phyloP scores from a whole-genome alignment of 2,797 vertebrate species.

The Crax fasciolata region DNA sequence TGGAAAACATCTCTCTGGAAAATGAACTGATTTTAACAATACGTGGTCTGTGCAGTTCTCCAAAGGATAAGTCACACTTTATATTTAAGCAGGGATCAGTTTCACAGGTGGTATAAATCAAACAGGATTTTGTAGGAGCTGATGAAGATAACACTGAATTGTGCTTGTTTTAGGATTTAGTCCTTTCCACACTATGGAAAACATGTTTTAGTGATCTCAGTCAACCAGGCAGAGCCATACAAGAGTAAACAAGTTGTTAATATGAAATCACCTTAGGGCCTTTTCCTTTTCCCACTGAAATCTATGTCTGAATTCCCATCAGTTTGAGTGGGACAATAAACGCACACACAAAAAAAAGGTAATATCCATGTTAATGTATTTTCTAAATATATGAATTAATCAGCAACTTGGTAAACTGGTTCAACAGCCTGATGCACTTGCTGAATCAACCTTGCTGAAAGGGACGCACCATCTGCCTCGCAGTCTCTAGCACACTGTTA shows the following conservation, averaged over 20 bases:
- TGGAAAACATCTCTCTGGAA: background rate
- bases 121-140: background rate
- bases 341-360: constrained; percentile 5
- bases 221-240: constrained; percentile 14
- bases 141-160: background rate
- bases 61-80: background rate
- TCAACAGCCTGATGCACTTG: constrained; percentile 60
- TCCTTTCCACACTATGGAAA: background rate
- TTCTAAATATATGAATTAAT: constrained; percentile 72
- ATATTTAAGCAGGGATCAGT: background rate
- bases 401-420: constrained; percentile 70
- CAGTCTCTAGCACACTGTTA: constrained; percentile 31
- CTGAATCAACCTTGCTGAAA: constrained; percentile 66
- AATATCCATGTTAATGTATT: constrained; percentile 76
- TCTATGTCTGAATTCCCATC: constrained; percentile 64
- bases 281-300: constrained; percentile 55
- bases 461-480: constrained; percentile 51
- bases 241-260: constrained; percentile 64
- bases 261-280: constrained; percentile 50
- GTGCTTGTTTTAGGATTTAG: constrained; percentile 27
- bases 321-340: constrained; percentile 63
- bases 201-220: constrained; percentile 16
- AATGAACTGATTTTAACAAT: background rate
- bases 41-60: background rate
- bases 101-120: constrained; percentile 30